Percentiles rank a stretch among this genome's conserved stretches.
Conservation (phyloP, 2,797 vertebrate species). For the Ctenopoma multispine region DNA sequence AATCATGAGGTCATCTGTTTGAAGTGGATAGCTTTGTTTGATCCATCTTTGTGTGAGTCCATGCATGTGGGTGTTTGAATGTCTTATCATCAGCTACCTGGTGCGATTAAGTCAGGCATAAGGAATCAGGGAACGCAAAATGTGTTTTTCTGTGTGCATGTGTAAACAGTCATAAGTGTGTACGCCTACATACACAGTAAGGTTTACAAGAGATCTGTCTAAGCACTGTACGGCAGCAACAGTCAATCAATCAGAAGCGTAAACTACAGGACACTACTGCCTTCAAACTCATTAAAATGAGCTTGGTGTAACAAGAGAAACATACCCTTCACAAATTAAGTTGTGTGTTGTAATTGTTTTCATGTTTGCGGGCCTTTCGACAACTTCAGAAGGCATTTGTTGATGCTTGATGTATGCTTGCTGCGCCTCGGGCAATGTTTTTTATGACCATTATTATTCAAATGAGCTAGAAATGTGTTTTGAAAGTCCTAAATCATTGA, state of each 20-base stretch:
- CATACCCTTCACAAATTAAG: conserved; percentile 81
- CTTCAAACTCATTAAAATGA: conserved; percentile 85
- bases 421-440: conserved; percentile 80
- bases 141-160: conserved; percentile 42
- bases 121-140: conserved; percentile 52
- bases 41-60: conserved; percentile 74
- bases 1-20: conserved; percentile 82
- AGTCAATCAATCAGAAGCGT: conserved; percentile 80
- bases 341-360: conserved; percentile 85
- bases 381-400: conserved; percentile 84
- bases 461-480: conserved; percentile 87
- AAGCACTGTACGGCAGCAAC: conserved; percentile 63
- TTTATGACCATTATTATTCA: conserved; percentile 89
- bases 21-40: conserved; percentile 82
- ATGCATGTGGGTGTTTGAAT: conserved; percentile 48
- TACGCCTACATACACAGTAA: conserved; percentile 52
- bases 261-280: conserved; percentile 72
- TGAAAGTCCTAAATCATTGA: conserved; percentile 88
- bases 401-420: conserved; percentile 84
- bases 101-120: conserved; percentile 67
- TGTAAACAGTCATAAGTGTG: conserved; percentile 52
- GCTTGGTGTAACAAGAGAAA: conserved; percentile 74
- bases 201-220: conserved; percentile 76
- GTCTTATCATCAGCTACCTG: conserved; percentile 73
- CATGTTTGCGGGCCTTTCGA: conserved; percentile 79